Evolutionary conservation across 2,888 invertebrate species (phyloP).

Genomic region (Mongoloraphidia duomilia): DNA sequence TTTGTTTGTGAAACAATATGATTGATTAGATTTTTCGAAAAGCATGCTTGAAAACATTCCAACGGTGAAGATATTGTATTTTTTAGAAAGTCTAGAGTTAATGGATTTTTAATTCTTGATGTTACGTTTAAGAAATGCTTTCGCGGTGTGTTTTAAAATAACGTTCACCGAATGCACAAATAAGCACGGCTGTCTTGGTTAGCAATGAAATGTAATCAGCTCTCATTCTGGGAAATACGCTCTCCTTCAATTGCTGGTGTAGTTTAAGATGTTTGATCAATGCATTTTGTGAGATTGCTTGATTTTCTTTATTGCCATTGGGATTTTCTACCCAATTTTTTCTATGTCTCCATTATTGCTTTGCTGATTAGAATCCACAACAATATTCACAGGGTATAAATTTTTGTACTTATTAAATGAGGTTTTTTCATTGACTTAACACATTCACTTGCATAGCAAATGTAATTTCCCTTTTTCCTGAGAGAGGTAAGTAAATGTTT

Average conservation of each 20-base stretch:
- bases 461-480: too few relatives aligned
- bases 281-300: slow-evolving; percentile 6
- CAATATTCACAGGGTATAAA: too few relatives aligned
- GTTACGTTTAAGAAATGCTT: slow-evolving; percentile 13
- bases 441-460: too few relatives aligned
- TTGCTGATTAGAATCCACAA: slow-evolving; percentile 13
- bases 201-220: slow-evolving; percentile 11
- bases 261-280: slow-evolving; percentile 6
- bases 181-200: slow-evolving; percentile 11
- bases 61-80: too few relatives aligned
- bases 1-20: too few relatives aligned
- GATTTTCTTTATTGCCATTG: not conserved
- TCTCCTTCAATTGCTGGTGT: slow-evolving; percentile 6
- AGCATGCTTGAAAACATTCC: too few relatives aligned
- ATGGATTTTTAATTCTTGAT: too few relatives aligned
- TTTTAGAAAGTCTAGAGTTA: too few relatives aligned
- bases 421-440: too few relatives aligned
- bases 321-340: slow-evolving; percentile 10
- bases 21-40: too few relatives aligned
- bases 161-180: slow-evolving; percentile 13
- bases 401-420: too few relatives aligned
- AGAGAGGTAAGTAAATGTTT: too few relatives aligned
- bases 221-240: slow-evolving; percentile 10
- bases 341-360: slow-evolving; percentile 15
- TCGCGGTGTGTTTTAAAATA: slow-evolving; percentile 14